Evolutionary conservation across 2,888 invertebrate genomes (phyloP).

Genomic region (Dastarcus helophoroides): DNA sequence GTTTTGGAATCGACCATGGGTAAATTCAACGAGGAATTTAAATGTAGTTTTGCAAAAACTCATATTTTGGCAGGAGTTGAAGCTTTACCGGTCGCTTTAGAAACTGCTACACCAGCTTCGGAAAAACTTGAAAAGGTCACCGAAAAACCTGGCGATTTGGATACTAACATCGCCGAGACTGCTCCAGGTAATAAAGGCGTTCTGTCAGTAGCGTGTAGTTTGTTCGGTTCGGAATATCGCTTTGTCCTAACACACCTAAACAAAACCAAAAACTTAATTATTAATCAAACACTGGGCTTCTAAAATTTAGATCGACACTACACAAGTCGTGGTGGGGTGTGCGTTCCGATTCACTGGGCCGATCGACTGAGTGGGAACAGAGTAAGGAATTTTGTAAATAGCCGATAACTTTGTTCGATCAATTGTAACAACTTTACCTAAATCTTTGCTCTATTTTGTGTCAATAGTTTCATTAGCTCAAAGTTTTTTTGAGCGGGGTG

Average conservation of each 20-base stretch:
- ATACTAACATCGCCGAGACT: too few relatives aligned
- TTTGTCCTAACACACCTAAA: background rate
- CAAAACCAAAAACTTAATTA: background rate
- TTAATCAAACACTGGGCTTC: too few relatives aligned
- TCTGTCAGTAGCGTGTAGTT: too few relatives aligned
- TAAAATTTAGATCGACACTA: constrained; percentile 1
- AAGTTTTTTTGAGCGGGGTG: too few relatives aligned
- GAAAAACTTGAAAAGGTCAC: background rate
- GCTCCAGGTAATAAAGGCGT: background rate
- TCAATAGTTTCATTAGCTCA: too few relatives aligned
- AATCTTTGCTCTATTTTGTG: too few relatives aligned
- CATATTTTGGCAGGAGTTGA: background rate
- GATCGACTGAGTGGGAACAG: constrained; percentile 1
- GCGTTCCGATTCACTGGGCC: background rate
- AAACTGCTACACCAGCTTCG: constrained; percentile 1
- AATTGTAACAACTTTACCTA: too few relatives aligned
- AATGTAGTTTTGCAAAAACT: constrained; percentile 1
- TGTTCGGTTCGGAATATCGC: too few relatives aligned
- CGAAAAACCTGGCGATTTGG: background rate
- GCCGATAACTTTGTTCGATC: too few relatives aligned
- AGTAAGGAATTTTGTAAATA: constrained; percentile 1
- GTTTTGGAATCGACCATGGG: background rate
- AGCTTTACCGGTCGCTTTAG: background rate
- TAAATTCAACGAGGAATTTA: background rate
- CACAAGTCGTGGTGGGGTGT: background rate